Base-by-base conservation (phyloP, 2,888 invertebrate genomes). In the Liopterus haemorrhoidalis region DNA sequence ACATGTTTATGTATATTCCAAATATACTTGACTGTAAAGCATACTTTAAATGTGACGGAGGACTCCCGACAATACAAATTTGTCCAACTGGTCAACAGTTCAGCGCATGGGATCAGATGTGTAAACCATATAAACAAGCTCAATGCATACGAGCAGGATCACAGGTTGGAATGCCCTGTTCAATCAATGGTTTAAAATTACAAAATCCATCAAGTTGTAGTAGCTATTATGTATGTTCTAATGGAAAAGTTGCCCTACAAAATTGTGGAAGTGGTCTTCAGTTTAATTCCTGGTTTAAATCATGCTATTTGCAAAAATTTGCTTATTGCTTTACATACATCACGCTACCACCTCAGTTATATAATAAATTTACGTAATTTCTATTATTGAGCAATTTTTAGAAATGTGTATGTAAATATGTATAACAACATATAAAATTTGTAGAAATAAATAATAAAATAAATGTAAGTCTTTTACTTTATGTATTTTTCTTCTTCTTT, bases 91-190 rank as follows among this genome's bases (percentile, higher is more conserved):
- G 33, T 3, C 18, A 45, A 32, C 21, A 25, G 12, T 45, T 39
- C 14, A 45, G 45, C 24, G 38, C 39, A n/a, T 45, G 45, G 45
- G 45, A 45, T 11, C 45, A 39, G 19, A 16, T 11, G 11, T 45
- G 45, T 11, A 12, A 19, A 19, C n/a, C 19, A 12, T 2, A 21
- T n/a, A n/a, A 14, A n/a, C 20, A 27, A 20, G 21, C 39, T 25
- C 6, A 38, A 9, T 45, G 45, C 33, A 39, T 39, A n/a, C 18
- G 14, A 8, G n/a, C 12, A 8, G 39, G 25, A 19, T 12, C 11
- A 12, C 33, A 39, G 14, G 15, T 18, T 12, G 45, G 45, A 4
- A 8, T 15, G 16, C 19, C 25, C 0, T 45, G 45, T 39, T 33
- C 45, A 3, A 6, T 12, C 14, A 27, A 45, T 14, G 39, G 32